These are phyloP conservation scores for Drosophila azteca DNA, from an alignment of 1,140 invertebrate genomes.

Conservation along the genomic window DNA sequence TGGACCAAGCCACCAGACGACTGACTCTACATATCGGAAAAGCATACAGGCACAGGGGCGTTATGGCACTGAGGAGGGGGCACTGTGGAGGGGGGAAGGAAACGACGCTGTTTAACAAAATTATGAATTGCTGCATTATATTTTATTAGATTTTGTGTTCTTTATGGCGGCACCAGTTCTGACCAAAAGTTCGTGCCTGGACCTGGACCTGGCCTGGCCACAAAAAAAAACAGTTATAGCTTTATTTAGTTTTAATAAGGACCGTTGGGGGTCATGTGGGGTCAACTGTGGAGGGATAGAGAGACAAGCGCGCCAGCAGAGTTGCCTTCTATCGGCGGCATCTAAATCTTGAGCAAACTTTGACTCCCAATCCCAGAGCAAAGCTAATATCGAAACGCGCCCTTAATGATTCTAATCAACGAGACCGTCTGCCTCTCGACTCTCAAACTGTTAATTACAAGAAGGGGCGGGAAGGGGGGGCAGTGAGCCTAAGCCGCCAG, in stretches of 20 bases:
- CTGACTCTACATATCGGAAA: constrained; percentile 64
- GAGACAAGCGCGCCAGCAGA: background rate
- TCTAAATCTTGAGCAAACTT: constrained; percentile 39
- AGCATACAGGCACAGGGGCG: constrained; percentile 43
- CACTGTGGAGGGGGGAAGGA: constrained; percentile 11
- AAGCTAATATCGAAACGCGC: constrained; percentile 66
- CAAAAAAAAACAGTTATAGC: constrained; percentile 65
- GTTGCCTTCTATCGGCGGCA: constrained; percentile 17
- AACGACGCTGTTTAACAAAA: constrained; percentile 71
- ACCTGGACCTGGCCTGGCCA: constrained; percentile 22
- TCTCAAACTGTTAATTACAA: constrained; percentile 78
- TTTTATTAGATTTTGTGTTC: constrained; percentile 73
- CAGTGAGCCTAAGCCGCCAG: constrained; percentile 21
- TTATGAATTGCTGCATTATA: constrained; percentile 82
- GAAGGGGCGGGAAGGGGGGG: constrained; percentile 10
- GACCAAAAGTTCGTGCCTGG: constrained; percentile 56
- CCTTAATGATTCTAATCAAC: constrained; percentile 79
- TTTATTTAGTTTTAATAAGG: constrained; percentile 81
- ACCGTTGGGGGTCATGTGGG: constrained; percentile 53
- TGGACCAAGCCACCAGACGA: constrained; percentile 55
- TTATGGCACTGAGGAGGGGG: background rate
- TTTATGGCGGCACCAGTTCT: constrained; percentile 59
- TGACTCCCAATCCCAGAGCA: background rate
- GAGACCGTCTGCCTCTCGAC: constrained; percentile 44
- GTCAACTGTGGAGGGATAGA: constrained; percentile 48